A percentile compares a stretch with the other conserved stretches of the same genome.
Evolutionary conservation across 2,797 vertebrate species (phyloP).

Genomic region (Varecia variegata): DNA sequence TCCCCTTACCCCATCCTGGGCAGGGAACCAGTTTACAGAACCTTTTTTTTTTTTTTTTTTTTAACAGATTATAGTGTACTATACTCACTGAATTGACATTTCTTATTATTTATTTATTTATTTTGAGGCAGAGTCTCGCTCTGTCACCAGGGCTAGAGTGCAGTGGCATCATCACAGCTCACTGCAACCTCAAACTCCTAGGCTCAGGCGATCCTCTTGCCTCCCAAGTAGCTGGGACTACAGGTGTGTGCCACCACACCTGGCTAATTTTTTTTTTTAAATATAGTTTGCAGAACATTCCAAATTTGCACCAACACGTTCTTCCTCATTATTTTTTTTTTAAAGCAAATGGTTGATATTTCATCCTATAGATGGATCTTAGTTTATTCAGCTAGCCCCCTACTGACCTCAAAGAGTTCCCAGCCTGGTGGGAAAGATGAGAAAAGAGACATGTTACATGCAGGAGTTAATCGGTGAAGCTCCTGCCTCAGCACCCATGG

Average conservation of each 20-base stretch:
- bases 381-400: not conserved
- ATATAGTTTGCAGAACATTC: not conserved
- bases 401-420: not conserved
- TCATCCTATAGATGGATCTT: not conserved
- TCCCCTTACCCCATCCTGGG: not conserved
- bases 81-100: not conserved
- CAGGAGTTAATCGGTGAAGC: rapidly evolving
- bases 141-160: not conserved
- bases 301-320: not conserved
- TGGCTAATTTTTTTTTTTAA: not conserved
- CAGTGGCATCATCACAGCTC: not conserved
- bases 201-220: not conserved
- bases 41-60: not conserved
- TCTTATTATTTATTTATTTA: not conserved
- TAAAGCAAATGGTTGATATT: not conserved
- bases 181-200: not conserved
- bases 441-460: not conserved
- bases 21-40: not conserved
- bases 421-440: not conserved
- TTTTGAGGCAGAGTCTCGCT: not conserved
- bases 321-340: not conserved
- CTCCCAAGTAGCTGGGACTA: not conserved
- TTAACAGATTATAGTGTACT: not conserved
- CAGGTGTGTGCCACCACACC: not conserved
- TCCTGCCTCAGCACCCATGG: not conserved